A percentile compares a stretch with the other conserved stretches of the same genome.
Conservation (phyloP, 2,113 vertebrate species). For the Rattus rattus region DNA sequence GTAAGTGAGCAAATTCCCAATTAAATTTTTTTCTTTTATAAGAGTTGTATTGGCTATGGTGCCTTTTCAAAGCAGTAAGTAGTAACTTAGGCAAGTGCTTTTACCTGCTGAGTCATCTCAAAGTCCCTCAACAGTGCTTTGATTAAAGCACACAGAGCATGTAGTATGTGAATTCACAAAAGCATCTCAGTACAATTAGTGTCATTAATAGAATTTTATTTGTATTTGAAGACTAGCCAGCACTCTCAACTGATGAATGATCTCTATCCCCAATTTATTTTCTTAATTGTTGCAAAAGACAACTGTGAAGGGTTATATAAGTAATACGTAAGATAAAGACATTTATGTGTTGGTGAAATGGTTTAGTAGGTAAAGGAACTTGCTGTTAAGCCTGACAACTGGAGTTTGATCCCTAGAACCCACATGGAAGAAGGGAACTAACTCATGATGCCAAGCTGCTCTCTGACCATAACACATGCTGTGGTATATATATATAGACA, state of each 20-base stretch:
- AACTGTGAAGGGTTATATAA: constrained; percentile 25
- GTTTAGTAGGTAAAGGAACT: background rate
- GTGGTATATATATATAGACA: background rate
- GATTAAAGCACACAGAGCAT: constrained; percentile 19
- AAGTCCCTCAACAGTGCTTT: background rate
- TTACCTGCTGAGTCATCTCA: background rate
- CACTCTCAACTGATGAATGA: background rate
- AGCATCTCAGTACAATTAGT: constrained; percentile 9
- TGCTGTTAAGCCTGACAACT: background rate
- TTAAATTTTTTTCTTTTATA: background rate
- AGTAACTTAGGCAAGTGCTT: background rate
- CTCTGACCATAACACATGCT: background rate
- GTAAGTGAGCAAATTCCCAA: background rate
- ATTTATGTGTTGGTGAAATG: background rate
- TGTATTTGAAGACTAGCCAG: background rate
- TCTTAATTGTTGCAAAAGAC: constrained; percentile 34
- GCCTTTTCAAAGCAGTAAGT: background rate
- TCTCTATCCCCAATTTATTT: constrained; percentile 18
- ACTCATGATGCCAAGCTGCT: background rate
- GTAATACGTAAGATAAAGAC: background rate
- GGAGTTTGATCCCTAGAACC: background rate
- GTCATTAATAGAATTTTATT: background rate
- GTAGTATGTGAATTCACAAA: constrained; percentile 27
- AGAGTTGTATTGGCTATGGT: background rate
- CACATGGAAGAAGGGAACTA: background rate